Base-by-base conservation (phyloP, 2,113 vertebrate genomes). In the Narcine bancroftii region DNA sequence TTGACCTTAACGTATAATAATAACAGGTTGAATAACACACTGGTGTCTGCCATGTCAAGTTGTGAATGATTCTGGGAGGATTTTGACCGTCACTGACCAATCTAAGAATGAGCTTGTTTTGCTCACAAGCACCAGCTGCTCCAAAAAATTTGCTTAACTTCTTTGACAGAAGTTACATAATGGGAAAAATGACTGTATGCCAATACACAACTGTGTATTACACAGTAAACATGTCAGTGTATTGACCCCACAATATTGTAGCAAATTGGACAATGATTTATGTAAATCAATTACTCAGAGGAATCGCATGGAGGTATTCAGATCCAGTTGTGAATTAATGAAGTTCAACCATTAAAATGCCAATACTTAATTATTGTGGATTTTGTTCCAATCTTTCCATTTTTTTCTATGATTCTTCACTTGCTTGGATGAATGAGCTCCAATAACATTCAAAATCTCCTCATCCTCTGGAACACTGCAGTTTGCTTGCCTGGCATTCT, bases 1-100 rank as follows among this genome's bases (percentile, higher is more conserved):
- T 33, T 60, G 81, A 85, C 81, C 81, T 85, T 60, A 85, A 87
- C 53, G n/a, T 85, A 85, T 19, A 66, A 69, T 36, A 83, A 83
- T 83, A 87, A 60, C 81, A 87, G 81, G 81, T 87, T 87, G 81
- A 87, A 24, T 21, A 87, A n/a, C 53, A 87, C 53, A 85, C 50
- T 87, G 81, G 81, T 63, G 81, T 17, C 6, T 60, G 60, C 33
- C 60, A 60, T 87, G 81, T 87, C 36, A 87, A 36, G 15, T 17
- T 19, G 81, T 21, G 53, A 60, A 36, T 63, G 53, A 60, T 60
- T 56, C 79, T 33, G 79, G 3, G 47, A 53, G 77, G 13, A 81
- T 50, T 85, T 1, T 36, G 6, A 2, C 15, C 33, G 53, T 87
- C 53, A 63, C n/a, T 36, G 53, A 60, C 15, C 81, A 60, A 21